Evolutionary conservation across 2,113 vertebrate species (phyloP).

Genomic region (Herpetotheres cachinnans): DNA sequence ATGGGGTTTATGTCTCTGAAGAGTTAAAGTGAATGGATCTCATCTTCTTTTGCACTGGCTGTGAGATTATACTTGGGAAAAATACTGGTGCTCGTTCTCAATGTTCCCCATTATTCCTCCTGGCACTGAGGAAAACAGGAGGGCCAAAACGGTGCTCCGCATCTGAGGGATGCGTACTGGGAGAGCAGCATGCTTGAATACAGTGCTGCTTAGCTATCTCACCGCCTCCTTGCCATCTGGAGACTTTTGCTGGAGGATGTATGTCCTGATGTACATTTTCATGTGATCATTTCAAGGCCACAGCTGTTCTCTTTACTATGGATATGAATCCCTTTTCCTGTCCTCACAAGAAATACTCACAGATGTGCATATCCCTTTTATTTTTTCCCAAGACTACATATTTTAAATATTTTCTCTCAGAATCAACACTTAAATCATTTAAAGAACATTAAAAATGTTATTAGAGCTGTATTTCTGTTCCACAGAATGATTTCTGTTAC

Average conservation of each 20-base stretch:
- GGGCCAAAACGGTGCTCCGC: neutral
- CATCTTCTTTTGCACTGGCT: neutral
- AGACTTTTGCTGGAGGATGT: neutral
- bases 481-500: neutral
- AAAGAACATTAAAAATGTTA: neutral
- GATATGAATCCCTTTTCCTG: neutral
- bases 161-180: neutral
- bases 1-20: neutral
- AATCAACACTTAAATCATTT: neutral
- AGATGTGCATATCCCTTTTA: neutral
- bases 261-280: neutral
- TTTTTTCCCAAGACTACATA: neutral
- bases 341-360: neutral
- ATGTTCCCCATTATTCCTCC: neutral
- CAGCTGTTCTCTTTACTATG: neutral
- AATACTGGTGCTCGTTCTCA: neutral
- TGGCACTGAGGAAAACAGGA: neutral
- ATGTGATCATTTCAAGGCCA: neutral
- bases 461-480: neutral
- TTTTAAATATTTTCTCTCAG: neutral
- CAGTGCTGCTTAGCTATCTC: neutral
- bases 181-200: neutral
- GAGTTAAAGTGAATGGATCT: neutral
- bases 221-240: neutral
- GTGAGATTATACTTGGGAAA: neutral